Conservation (phyloP, 2,113 vertebrate species). For the Mandrillus leucophaeus region DNA sequence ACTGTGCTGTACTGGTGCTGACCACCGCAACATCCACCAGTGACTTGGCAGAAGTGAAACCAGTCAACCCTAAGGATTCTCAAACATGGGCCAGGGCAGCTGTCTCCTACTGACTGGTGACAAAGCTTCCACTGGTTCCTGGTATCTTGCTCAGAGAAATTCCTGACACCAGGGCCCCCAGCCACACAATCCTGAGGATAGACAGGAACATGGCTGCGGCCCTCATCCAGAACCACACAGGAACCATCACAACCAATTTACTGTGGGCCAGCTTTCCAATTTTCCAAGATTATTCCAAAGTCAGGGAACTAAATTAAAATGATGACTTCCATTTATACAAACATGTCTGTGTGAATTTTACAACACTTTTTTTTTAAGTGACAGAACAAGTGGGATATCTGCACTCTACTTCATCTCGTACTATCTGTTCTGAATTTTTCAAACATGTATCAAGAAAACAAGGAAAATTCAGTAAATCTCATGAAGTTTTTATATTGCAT, state of each 20-base stretch:
- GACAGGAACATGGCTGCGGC: not conserved
- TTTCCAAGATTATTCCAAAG: not conserved
- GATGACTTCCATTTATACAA: not conserved
- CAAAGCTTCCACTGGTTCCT: not conserved
- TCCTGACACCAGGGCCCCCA: not conserved
- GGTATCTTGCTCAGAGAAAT: not conserved
- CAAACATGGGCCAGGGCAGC: not conserved
- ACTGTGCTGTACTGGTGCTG: not conserved
- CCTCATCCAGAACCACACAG: not conserved
- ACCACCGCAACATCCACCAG: not conserved
- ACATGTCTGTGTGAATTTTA: not conserved
- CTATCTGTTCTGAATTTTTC: not conserved
- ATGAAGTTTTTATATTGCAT: not conserved
- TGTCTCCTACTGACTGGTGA: not conserved
- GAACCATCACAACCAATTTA: not conserved
- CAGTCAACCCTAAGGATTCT: not conserved
- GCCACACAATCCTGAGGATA: not conserved
- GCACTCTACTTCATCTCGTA: not conserved
- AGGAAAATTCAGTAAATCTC: not conserved
- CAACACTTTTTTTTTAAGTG: not conserved
- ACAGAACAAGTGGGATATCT: not conserved
- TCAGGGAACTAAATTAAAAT: not conserved
- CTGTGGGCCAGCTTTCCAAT: not conserved
- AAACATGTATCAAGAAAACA: not conserved
- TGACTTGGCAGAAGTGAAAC: conserved; percentile 15